Evolutionary conservation across 2,113 vertebrate species (phyloP).

Genomic region (Cricetomys ansorgei): DNA sequence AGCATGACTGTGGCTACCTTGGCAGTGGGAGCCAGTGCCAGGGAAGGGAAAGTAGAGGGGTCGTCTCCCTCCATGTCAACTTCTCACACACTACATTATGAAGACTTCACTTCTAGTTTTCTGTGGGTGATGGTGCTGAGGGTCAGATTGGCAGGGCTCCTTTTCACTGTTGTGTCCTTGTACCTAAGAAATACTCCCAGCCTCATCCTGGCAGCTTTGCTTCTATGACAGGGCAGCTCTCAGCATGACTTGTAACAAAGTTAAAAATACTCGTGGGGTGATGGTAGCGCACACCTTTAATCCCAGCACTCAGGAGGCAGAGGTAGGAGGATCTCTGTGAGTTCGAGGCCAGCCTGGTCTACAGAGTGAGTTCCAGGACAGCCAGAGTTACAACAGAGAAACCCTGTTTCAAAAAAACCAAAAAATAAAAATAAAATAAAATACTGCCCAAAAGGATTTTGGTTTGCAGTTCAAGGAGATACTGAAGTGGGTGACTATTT

Average conservation of each 20-base stretch:
- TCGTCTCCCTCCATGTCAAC: neutral
- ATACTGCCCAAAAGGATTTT: neutral
- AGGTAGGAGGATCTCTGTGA: too few species aligned
- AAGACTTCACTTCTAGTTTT: neutral
- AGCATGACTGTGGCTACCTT: neutral
- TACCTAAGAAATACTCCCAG: neutral
- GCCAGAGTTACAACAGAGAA: too few species aligned
- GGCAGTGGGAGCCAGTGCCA: neutral
- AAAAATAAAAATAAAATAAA: too few species aligned
- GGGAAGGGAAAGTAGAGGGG: neutral
- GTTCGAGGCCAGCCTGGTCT: too few species aligned
- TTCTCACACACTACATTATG: neutral
- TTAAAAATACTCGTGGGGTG: slow-evolving; percentile 35
- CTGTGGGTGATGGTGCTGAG: neutral
- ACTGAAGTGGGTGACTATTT: neutral
- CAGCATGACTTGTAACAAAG: slow-evolving; percentile 40
- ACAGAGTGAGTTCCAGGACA: too few species aligned
- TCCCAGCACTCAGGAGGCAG: too few species aligned
- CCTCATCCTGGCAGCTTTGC: slow-evolving; percentile 58
- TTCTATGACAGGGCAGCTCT: neutral
- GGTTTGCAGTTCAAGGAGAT: neutral
- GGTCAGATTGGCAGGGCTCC: too few species aligned
- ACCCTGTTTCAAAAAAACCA: too few species aligned
- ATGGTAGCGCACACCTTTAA: too few species aligned
- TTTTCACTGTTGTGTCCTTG: neutral